Evolutionary conservation across 1,140 invertebrate species (phyloP).

Genomic region (Drosophila malerkotliana): DNA sequence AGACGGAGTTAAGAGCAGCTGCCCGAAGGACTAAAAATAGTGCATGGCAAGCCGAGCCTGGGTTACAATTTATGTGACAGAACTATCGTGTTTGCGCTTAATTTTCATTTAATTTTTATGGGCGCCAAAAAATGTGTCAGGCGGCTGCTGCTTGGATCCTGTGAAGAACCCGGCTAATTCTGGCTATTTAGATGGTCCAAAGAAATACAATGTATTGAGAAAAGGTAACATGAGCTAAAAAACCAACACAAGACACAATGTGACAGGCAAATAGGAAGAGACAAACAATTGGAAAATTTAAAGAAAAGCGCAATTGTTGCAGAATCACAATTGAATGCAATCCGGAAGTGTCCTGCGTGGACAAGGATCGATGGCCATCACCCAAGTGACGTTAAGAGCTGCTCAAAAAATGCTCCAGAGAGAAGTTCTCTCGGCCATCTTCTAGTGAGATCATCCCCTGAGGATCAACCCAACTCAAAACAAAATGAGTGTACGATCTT

Average conservation of each 20-base stretch:
- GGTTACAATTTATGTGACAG: conserved; percentile 74
- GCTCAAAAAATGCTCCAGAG: conserved; percentile 1
- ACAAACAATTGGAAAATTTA: conserved; percentile 49
- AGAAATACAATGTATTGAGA: conserved; percentile 42
- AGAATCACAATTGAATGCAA: conserved; percentile 72
- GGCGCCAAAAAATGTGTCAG: conserved; percentile 59
- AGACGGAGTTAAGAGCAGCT: conserved; percentile 31
- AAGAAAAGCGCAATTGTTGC: conserved; percentile 72
- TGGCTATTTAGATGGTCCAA: conserved; percentile 49
- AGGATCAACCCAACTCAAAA: background rate
- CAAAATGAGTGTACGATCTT: conserved; percentile 7
- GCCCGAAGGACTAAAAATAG: conserved; percentile 71
- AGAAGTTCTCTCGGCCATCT: conserved; percentile 1
- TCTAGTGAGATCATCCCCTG: conserved; percentile 11
- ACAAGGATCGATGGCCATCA: conserved; percentile 69
- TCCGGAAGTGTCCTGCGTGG: conserved; percentile 77
- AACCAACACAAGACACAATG: conserved; percentile 68
- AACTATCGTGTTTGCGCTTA: conserved; percentile 81
- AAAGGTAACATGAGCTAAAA: conserved; percentile 78
- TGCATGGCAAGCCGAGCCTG: conserved; percentile 54
- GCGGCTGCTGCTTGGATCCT: conserved; percentile 13
- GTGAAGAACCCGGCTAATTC: conserved; percentile 33
- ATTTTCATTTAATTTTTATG: conserved; percentile 81
- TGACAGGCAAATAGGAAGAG: conserved; percentile 68
- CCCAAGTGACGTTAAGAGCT: conserved; percentile 38